phyloP scores from a whole-genome alignment of 2,113 vertebrate species.

The Eubucco bourcierii region DNA sequence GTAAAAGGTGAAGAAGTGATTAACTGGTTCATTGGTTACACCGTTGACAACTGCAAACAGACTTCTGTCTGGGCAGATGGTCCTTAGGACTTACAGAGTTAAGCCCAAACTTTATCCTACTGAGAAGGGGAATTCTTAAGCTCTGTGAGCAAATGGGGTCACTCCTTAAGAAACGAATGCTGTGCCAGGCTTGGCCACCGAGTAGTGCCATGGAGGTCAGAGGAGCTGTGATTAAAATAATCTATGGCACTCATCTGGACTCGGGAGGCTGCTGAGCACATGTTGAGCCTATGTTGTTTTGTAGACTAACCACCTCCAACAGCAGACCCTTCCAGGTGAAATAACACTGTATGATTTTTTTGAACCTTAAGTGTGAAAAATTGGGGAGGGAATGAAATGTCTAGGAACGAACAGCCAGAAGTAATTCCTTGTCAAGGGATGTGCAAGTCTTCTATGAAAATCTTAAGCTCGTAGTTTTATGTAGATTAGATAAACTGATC shows the following conservation, averaged over 20 bases:
- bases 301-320: neutral
- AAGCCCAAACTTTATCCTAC: constrained; percentile 2
- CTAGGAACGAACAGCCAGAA: neutral
- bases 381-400: neutral
- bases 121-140: neutral
- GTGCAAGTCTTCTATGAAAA: neutral
- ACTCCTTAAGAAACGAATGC: rapidly evolving
- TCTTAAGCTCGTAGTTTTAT: neutral
- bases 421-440: neutral
- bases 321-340: neutral
- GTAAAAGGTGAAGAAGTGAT: neutral
- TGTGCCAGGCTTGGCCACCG: neutral
- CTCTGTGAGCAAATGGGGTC: neutral
- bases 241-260: rapidly evolving
- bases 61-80: neutral
- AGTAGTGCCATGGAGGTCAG: neutral
- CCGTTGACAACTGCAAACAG: neutral
- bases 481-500: neutral
- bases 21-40: neutral
- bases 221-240: neutral
- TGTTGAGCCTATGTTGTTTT: rapidly evolving
- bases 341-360: rapidly evolving
- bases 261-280: no score
- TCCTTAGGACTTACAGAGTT: neutral
- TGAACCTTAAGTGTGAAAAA: rapidly evolving